Evolutionary conservation across 2,113 vertebrate species (phyloP).

Genomic region (Gyps fulvus): DNA sequence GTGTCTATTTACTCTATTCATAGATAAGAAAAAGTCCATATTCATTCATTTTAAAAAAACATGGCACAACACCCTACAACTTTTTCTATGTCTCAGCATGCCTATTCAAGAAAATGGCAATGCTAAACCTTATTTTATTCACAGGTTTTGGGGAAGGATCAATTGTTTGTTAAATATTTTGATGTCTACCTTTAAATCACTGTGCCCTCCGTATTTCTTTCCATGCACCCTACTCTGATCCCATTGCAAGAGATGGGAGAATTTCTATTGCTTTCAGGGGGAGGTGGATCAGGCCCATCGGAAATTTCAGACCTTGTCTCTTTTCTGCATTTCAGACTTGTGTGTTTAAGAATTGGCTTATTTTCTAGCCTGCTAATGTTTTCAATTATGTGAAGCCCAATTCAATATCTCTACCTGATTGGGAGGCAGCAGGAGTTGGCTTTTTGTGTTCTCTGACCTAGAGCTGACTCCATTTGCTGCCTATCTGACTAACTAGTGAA

Average conservation of each 20-base stretch:
- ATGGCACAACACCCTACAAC: background rate
- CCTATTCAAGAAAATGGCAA: background rate
- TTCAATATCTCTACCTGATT: constrained; percentile 37
- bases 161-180: background rate
- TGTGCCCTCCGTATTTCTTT: background rate
- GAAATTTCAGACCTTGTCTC: background rate
- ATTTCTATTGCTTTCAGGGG: background rate
- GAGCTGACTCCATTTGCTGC: constrained; percentile 69
- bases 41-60: background rate
- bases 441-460: constrained; percentile 70
- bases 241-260: background rate
- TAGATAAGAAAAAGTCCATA: background rate
- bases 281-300: background rate
- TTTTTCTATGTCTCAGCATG: background rate
- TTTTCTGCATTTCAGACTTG: background rate
- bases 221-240: background rate
- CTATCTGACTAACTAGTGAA: constrained; percentile 75
- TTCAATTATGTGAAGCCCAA: constrained; percentile 43
- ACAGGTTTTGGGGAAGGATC: background rate
- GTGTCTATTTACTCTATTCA: background rate
- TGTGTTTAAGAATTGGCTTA: constrained; percentile 24
- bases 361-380: constrained; percentile 38
- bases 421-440: constrained; percentile 53
- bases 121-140: background rate
- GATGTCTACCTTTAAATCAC: background rate